Percentiles rank a stretch among this genome's conserved stretches.
Evolutionary conservation across 2,888 invertebrate species (phyloP).

Genomic region (Melipona beecheii): DNA sequence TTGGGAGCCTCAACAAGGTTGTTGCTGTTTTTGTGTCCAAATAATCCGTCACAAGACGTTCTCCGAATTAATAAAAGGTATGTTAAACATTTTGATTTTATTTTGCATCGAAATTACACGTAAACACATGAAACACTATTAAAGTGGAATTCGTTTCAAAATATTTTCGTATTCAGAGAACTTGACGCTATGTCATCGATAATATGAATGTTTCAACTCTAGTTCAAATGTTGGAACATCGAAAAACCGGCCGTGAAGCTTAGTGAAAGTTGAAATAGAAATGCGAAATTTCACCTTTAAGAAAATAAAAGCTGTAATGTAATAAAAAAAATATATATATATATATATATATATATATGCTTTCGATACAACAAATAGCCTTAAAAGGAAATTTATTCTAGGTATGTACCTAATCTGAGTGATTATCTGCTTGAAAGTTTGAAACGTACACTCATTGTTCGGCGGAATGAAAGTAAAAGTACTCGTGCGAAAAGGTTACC

Average conservation of each 20-base stretch:
- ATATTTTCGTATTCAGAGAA: background rate
- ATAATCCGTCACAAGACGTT: background rate
- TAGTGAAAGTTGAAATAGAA: constrained; percentile 33
- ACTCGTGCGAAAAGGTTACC: constrained; percentile 33
- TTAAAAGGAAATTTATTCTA: background rate
- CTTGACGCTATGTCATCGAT: background rate
- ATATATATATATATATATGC: too few relatives aligned
- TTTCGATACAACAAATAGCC: background rate
- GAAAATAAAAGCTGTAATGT: constrained; percentile 1
- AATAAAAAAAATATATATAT: background rate
- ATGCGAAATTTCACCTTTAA: constrained; percentile 20
- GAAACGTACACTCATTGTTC: constrained; percentile 21
- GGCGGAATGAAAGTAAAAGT: constrained; percentile 33
- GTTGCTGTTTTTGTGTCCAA: too few relatives aligned
- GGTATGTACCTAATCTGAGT: constrained; percentile 44
- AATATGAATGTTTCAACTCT: background rate
- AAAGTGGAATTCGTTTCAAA: background rate
- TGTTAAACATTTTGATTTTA: background rate
- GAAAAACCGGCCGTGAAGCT: constrained; percentile 6
- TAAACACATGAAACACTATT: background rate
- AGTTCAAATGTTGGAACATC: background rate
- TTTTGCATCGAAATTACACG: background rate
- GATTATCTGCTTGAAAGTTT: constrained; percentile 39
- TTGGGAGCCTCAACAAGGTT: too few relatives aligned
- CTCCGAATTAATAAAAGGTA: background rate